phyloP scores from a whole-genome alignment of 2,888 invertebrate genomes.

The Lottia scabra region DNA sequence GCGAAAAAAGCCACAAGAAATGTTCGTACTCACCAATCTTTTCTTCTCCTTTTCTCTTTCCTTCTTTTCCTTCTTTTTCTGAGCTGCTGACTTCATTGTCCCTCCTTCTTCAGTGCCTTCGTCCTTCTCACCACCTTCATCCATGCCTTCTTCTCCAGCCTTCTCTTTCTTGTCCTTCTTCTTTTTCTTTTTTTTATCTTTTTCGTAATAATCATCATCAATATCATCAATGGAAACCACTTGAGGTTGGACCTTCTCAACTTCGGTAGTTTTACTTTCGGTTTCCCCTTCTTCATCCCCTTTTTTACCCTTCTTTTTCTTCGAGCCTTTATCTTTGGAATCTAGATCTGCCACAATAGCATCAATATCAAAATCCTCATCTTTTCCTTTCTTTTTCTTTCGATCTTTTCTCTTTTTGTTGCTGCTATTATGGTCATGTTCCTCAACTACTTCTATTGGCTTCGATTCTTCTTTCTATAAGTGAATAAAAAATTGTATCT shows the following conservation, averaged over 20 bases:
- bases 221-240: constrained; percentile 47
- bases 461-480: too few relatives aligned
- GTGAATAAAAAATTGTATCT: too few relatives aligned
- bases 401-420: constrained; percentile 41
- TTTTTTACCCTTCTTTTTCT: constrained; percentile 44
- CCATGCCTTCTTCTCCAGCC: constrained; percentile 30
- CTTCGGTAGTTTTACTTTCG: constrained; percentile 12
- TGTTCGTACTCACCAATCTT: constrained; percentile 36
- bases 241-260: constrained; percentile 26
- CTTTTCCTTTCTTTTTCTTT: constrained; percentile 47
- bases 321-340: constrained; percentile 37
- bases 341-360: constrained; percentile 63
- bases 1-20: too few relatives aligned
- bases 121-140: constrained; percentile 34
- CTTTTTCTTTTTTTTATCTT: constrained; percentile 41
- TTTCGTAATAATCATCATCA: constrained; percentile 46
- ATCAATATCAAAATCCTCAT: constrained; percentile 64
- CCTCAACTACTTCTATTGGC: constrained; percentile 28
- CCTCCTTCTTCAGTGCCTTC: constrained; percentile 78
- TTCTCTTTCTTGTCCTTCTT: constrained; percentile 36
- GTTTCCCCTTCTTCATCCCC: constrained; percentile 30
- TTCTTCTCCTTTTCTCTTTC: constrained; percentile 51
- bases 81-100: constrained; percentile 71
- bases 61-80: constrained; percentile 73
- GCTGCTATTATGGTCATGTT: constrained; percentile 30